Conservation (phyloP, 1,140 invertebrate genomes). For the Gryllus bimaculatus region DNA sequence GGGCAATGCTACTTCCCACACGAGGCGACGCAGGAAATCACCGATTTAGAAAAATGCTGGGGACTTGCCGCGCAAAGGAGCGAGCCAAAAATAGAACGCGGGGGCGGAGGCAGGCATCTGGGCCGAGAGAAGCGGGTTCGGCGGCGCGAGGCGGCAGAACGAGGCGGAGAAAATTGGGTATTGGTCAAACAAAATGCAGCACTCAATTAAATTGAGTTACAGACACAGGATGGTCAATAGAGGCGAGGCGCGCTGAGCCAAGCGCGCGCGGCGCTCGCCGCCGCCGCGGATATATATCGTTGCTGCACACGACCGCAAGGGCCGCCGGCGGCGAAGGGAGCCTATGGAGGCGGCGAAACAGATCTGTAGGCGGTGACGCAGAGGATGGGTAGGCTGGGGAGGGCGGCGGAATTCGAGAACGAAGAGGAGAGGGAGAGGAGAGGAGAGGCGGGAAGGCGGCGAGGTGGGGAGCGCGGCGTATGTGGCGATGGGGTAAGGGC, state of each 20-base stretch:
- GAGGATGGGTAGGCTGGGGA: too few species aligned
- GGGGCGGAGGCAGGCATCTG: background rate
- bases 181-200: constrained; percentile 24
- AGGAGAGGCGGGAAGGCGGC: too few species aligned
- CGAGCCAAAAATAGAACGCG: background rate
- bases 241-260: background rate
- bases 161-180: constrained; percentile 3
- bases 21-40: constrained; percentile 23
- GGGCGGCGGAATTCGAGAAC: too few species aligned
- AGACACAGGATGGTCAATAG: constrained; percentile 17
- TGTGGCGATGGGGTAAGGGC: too few species aligned
- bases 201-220: constrained; percentile 28
- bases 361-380: too few species aligned
- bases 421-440: too few species aligned
- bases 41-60: constrained; percentile 25
- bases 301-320: background rate
- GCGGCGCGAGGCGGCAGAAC: background rate
- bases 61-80: background rate
- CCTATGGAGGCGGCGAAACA: too few species aligned
- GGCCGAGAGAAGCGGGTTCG: background rate
- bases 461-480: too few species aligned
- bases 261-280: too few species aligned
- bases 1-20: background rate
- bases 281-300: background rate
- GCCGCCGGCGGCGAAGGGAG: too few species aligned